Evolutionary conservation across 2,113 vertebrate species (phyloP).

Genomic region (Polyodon spathula): DNA sequence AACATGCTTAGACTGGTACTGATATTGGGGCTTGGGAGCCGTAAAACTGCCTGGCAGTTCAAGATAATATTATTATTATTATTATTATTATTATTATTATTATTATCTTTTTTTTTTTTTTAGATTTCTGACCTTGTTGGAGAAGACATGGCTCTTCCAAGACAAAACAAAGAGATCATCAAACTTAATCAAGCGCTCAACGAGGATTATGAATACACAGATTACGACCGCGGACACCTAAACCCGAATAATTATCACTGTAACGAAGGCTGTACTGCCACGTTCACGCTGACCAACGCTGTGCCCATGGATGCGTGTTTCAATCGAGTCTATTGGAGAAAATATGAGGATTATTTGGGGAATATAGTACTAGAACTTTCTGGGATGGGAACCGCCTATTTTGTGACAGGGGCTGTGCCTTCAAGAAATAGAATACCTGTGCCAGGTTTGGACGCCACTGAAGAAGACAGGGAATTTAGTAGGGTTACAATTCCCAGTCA

Average conservation of each 20-base stretch:
- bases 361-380: not conserved
- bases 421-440: slow-evolving; percentile 1
- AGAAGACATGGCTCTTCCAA: not conserved
- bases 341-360: not conserved
- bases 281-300: slow-evolving; percentile 28
- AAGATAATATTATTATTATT: no score
- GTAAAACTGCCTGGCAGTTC: no score
- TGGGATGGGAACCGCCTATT: not conserved
- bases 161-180: no score
- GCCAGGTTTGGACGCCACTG: not conserved
- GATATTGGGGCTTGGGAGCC: no score
- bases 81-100: no score
- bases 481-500: slow-evolving; percentile 21
- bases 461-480: not conserved
- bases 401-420: slow-evolving; percentile 23
- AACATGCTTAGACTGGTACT: no score
- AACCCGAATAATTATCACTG: slow-evolving; percentile 20
- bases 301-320: slow-evolving; percentile 24
- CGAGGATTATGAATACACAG: slow-evolving; percentile 13
- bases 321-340: slow-evolving; percentile 12
- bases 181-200: slow-evolving; percentile 1
- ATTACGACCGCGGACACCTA: slow-evolving; percentile 26
- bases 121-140: not conserved
- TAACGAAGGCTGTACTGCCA: not conserved
- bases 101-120: not conserved